phyloP scores from a whole-genome alignment of 2,797 vertebrate genomes.

The Danio aesculapii region DNA sequence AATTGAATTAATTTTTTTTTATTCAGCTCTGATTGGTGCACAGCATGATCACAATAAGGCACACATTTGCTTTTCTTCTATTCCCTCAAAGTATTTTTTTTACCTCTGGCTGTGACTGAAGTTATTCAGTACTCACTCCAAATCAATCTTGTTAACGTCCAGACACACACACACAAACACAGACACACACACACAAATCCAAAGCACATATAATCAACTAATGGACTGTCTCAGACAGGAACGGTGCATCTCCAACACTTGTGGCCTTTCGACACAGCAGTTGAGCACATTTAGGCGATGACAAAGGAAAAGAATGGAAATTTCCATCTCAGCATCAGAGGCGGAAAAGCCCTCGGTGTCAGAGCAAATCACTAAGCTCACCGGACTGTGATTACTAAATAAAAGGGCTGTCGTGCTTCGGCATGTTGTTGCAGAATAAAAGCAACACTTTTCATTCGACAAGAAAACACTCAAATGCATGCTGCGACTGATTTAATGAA shows the following conservation, averaged over 20 bases:
- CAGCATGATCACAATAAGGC: background rate
- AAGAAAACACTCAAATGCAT: conserved; percentile 15
- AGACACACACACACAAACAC: conserved; percentile 58
- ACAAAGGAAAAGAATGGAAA: conserved; percentile 36
- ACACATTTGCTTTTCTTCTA: conserved; percentile 24
- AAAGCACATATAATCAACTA: conserved; percentile 60
- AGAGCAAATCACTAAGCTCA: conserved; percentile 4
- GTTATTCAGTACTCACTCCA: conserved; percentile 45
- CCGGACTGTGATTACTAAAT: conserved; percentile 27
- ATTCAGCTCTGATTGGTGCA: background rate
- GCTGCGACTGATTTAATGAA: conserved; percentile 9
- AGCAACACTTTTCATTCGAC: background rate
- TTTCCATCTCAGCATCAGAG: conserved; percentile 16
- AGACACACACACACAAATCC: conserved; percentile 53
- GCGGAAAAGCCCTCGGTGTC: conserved; percentile 31
- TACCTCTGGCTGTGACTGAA: conserved; percentile 27
- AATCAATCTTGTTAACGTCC: conserved; percentile 50
- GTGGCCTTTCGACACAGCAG: conserved; percentile 32
- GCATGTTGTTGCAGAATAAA: conserved; percentile 8
- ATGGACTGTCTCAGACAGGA: conserved; percentile 48
- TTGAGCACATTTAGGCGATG: conserved; percentile 33
- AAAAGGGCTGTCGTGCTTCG: conserved; percentile 9
- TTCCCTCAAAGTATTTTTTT: conserved; percentile 13
- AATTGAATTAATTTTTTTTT: background rate
- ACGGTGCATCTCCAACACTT: conserved; percentile 40